Conservation (phyloP, 1,140 invertebrate species). For the Caligus rogercresseyi region DNA sequence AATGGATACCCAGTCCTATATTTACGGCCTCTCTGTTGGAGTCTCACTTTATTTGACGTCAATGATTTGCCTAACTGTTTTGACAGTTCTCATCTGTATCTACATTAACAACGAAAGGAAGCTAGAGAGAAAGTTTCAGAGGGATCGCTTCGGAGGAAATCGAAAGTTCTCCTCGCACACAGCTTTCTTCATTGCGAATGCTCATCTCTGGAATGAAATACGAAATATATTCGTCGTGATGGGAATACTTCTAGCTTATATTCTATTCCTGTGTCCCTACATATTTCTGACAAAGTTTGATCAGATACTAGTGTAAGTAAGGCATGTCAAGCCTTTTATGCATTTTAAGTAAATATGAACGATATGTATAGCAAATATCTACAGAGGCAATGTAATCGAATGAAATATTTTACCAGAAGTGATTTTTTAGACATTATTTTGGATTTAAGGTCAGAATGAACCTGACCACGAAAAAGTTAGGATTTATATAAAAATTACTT, state of each 20-base stretch:
- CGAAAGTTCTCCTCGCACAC: background rate
- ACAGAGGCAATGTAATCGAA: too few relatives aligned
- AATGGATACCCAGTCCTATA: background rate
- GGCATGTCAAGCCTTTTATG: too few relatives aligned
- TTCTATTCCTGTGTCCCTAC: conserved; percentile 3
- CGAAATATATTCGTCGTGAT: background rate
- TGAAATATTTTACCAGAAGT: too few relatives aligned
- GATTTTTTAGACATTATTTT: too few relatives aligned
- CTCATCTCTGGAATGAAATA: conserved; percentile 16
- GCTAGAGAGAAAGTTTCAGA: background rate
- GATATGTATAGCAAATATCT: too few relatives aligned
- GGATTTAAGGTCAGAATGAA: too few relatives aligned
- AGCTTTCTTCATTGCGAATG: background rate
- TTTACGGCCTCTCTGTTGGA: conserved; percentile 2
- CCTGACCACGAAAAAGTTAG: too few relatives aligned
- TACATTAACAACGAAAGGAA: background rate
- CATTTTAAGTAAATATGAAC: too few relatives aligned
- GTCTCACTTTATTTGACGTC: background rate
- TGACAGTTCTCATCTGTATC: background rate
- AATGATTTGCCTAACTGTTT: background rate
- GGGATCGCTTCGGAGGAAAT: conserved; percentile 5
- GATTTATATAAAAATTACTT: too few relatives aligned
- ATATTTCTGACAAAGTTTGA: background rate
- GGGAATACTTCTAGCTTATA: background rate
- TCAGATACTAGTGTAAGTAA: background rate